A percentile compares a stretch with the other conserved stretches of the same genome.
These are phyloP conservation scores for Stenopsyche tienmushanensis DNA, from an alignment of 1,140 invertebrate genomes.

Conservation along the genomic window DNA sequence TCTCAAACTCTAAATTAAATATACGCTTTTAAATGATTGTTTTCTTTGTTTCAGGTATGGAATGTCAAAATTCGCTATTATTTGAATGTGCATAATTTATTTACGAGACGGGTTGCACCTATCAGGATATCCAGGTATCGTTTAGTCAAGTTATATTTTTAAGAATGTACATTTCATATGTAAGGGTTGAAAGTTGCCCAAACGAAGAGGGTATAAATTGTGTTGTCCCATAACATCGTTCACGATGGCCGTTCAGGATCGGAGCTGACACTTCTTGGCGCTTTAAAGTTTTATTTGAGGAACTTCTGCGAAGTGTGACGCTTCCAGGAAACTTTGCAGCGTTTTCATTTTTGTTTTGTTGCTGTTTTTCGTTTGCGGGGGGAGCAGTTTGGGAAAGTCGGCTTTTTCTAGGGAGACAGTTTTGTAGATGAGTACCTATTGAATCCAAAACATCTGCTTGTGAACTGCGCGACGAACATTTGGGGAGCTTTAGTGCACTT, in stretches of 20 bases:
- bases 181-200: too few species aligned
- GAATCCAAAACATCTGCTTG: conserved; percentile 41
- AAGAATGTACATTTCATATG: too few species aligned
- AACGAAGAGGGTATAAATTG: too few species aligned
- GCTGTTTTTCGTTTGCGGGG: not conserved
- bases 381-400: not conserved
- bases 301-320: not conserved
- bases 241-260: not conserved
- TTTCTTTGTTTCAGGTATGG: conserved; percentile 15
- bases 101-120: too few species aligned
- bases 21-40: too few species aligned
- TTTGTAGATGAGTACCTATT: conserved; percentile 35
- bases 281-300: not conserved
- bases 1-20: too few species aligned
- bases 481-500: conserved; percentile 37
- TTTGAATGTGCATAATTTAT: too few species aligned
- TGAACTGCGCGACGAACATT: conserved; percentile 30
- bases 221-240: conserved; percentile 5
- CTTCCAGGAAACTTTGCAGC: not conserved
- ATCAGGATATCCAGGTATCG: too few species aligned
- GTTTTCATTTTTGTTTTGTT: not conserved
- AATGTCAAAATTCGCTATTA: too few species aligned
- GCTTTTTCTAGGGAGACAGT: conserved; percentile 21
- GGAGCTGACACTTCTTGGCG: not conserved
- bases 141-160: too few species aligned